Evolutionary conservation across 1,140 invertebrate genomes (phyloP), one percentile per base, ranked within the genome.

Genomic region (Psix sp.): DNA sequence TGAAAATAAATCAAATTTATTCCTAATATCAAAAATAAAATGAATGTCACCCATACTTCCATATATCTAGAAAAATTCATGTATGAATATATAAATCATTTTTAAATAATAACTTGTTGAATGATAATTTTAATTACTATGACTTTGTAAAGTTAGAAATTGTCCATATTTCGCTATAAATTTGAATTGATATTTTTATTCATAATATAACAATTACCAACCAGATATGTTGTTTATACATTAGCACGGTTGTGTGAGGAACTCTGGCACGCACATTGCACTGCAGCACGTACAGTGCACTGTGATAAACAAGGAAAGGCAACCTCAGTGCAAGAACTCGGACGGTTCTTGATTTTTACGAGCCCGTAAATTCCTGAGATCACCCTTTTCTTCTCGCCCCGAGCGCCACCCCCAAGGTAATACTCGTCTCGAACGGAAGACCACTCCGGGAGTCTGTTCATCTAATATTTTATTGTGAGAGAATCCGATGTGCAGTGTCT

Each of bases 311-410:
- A 65, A 36, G 57, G 57, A 71, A 74, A 77, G 80, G 81, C 79
- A 83, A 86, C 81, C 83, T 84, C 83, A 82, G 82, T 81, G 67
- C 77, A 67, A 76, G 77, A 81, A 79, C 81, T 77, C 82, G 79
- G 83, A 83, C 77, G 85, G 79, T 86, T 84, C 86, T 86, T 87
- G 86, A 87, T 87, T 87, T 87, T 87, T 87, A 87, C 81, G 85
- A 84, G 81, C 80, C 68, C 83, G 85, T 87, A 87, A 86, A 87
- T 87, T 86, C 80, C 78, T 70, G 20, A 33, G 62, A 72, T 45
- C 40, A 60, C 45, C 60, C 54, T 70, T 60, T 65, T 66, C 43
- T 62, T 70, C 38, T 56, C 36, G 16, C 31, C 40, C 31, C 39
- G 3, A 11, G 18, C 13, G 11, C 38, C 26, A 63, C 48, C 46